Conservation (phyloP, 2,797 vertebrate species). For the Girardinus metallicus region DNA sequence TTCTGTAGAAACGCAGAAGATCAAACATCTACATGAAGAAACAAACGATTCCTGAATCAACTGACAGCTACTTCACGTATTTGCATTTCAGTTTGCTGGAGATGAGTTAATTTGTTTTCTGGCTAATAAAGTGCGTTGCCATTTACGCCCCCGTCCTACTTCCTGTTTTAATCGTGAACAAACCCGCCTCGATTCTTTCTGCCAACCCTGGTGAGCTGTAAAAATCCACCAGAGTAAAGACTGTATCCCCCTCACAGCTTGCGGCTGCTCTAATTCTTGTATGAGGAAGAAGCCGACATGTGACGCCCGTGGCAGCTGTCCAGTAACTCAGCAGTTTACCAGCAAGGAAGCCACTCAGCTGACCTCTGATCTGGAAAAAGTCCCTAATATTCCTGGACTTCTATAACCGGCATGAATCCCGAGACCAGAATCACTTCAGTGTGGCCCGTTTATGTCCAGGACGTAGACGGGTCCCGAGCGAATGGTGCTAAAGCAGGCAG, state of each 20-base stretch:
- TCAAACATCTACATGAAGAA: not conserved
- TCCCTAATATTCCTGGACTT: slow-evolving; percentile 25
- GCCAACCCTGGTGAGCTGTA: not conserved
- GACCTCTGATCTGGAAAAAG: slow-evolving; percentile 30
- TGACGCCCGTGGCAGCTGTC: not conserved
- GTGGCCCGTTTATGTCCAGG: slow-evolving; percentile 14
- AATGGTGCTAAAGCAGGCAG: slow-evolving; percentile 3
- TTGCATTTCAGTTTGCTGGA: not conserved
- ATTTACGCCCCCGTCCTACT: not conserved
- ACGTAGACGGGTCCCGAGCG: slow-evolving; percentile 25
- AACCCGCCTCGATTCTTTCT: not conserved
- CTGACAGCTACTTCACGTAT: not conserved
- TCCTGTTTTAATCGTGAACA: not conserved
- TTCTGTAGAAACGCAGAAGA: not conserved
- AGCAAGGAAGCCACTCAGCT: not conserved
- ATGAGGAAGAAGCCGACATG: not conserved
- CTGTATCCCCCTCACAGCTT: not conserved
- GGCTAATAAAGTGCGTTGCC: not conserved
- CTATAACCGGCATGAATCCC: not conserved
- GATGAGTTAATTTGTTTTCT: not conserved
- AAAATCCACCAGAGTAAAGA: not conserved
- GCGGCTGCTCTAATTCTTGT: not conserved
- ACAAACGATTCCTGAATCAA: not conserved
- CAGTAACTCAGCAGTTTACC: slow-evolving; percentile 11
- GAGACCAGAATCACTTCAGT: not conserved